Evolutionary conservation across 1,140 invertebrate species (phyloP).

Genomic region (Drosophila melanica): DNA sequence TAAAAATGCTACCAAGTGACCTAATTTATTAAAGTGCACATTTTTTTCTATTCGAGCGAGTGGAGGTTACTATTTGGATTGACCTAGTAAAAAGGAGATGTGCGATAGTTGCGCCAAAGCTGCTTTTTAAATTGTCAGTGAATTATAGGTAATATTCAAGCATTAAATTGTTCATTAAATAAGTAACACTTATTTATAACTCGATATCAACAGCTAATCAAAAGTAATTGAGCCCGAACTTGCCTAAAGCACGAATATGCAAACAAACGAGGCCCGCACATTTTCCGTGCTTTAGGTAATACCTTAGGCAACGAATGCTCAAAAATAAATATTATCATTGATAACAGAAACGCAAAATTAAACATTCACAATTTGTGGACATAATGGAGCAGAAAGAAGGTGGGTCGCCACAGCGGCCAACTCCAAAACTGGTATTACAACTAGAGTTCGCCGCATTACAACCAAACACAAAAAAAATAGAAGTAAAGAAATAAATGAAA

Average conservation of each 20-base stretch:
- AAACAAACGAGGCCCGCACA: slow-evolving; percentile 12
- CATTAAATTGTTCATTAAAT: too few species aligned
- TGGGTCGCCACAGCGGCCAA: neutral
- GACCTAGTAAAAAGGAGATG: neutral
- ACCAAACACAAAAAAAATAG: slow-evolving; percentile 5
- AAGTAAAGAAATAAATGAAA: slow-evolving; percentile 8
- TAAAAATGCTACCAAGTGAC: slow-evolving; percentile 33
- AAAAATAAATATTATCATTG: slow-evolving; percentile 57
- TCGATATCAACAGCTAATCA: slow-evolving; percentile 3
- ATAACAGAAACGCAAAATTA: slow-evolving; percentile 51
- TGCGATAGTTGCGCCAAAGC: slow-evolving; percentile 15
- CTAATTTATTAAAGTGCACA: slow-evolving; percentile 37
- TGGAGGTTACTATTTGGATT: slow-evolving; percentile 7
- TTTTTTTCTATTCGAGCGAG: slow-evolving; percentile 6
- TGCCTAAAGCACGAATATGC: neutral
- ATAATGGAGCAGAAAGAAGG: slow-evolving; percentile 39
- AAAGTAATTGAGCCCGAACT: slow-evolving; percentile 7
- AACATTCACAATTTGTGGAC: slow-evolving; percentile 53
- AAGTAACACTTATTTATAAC: too few species aligned
- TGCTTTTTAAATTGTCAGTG: neutral
- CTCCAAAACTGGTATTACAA: slow-evolving; percentile 62
- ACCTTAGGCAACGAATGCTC: slow-evolving; percentile 42
- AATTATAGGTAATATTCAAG: too few species aligned
- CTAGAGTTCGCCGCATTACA: slow-evolving; percentile 17
- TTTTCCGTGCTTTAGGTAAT: slow-evolving; percentile 9